phyloP scores from a whole-genome alignment of 2,113 vertebrate genomes.

The Orthochromis malagaraziensis region DNA sequence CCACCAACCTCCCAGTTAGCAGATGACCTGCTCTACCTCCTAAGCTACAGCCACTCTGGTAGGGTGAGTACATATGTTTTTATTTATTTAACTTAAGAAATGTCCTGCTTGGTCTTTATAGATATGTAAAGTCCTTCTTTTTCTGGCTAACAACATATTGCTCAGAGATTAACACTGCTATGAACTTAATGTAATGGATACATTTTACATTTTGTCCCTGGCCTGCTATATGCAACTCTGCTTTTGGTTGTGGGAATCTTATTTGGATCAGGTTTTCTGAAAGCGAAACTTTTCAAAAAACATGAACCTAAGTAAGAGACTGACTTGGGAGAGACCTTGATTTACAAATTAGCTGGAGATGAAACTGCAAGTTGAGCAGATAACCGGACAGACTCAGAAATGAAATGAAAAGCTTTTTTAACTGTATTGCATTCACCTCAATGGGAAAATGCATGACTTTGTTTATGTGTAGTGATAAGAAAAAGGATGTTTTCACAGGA shows the following conservation, averaged over 20 bases:
- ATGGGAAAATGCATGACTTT: not conserved
- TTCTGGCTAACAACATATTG: not conserved
- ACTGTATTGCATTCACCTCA: not conserved
- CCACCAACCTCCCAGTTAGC: not conserved
- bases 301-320: not conserved
- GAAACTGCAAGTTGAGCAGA: not conserved
- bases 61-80: not conserved
- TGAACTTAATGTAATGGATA: conserved; percentile 6
- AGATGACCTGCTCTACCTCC: not conserved
- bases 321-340: not conserved
- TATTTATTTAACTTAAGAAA: not conserved
- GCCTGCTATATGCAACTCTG: not conserved
- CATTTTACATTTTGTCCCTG: not conserved
- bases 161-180: conserved; percentile 16
- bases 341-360: not conserved
- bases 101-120: not conserved
- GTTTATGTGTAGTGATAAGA: not conserved
- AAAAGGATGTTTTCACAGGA: not conserved
- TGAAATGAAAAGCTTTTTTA: not conserved
- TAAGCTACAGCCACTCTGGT: not conserved
- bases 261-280: not conserved
- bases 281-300: not conserved
- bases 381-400: not conserved
- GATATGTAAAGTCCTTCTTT: not conserved
- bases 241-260: not conserved